Percentiles rank a stretch among this genome's conserved stretches.
Evolutionary conservation across 2,113 vertebrate species (phyloP).

Genomic region (Choloepus hoffmanni): DNA sequence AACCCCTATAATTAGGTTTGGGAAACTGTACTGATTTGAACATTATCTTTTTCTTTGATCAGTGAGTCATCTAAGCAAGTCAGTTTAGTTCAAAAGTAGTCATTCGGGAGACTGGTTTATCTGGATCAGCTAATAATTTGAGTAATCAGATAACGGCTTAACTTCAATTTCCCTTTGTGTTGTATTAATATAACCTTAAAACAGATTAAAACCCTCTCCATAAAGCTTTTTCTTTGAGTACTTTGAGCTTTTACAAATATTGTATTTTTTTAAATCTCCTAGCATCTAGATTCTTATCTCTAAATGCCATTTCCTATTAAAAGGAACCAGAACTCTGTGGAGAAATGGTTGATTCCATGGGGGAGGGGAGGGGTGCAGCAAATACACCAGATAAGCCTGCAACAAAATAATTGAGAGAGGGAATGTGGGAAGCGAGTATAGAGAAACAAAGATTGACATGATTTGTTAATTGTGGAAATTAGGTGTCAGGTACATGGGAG

Average conservation of each 20-base stretch:
- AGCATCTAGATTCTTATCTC: conserved; percentile 44
- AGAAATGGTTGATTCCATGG: conserved; percentile 33
- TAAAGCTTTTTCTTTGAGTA: not conserved
- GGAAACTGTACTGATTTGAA: not conserved
- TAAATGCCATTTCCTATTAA: conserved; percentile 53
- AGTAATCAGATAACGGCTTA: conserved; percentile 47
- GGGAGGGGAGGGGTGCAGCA: not conserved
- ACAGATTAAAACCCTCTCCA: not conserved
- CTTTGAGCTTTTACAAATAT: conserved; percentile 35
- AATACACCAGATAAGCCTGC: conserved; percentile 7
- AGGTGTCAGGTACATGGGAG: not conserved
- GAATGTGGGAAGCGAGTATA: not conserved
- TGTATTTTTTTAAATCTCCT: not conserved
- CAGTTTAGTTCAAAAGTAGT: conserved; percentile 54
- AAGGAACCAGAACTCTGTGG: conserved; percentile 47
- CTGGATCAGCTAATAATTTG: not conserved
- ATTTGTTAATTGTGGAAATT: conserved; percentile 35
- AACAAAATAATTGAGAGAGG: conserved; percentile 39
- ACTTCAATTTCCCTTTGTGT: conserved; percentile 28
- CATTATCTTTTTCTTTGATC: conserved; percentile 12
- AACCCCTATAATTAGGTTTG: not conserved
- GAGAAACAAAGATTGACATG: not conserved
- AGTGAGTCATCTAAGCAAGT: conserved; percentile 12
- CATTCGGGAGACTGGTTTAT: not conserved
- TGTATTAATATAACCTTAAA: conserved; percentile 55